Conservation (phyloP, 1,140 invertebrate genomes). For the Capitella teleta region DNA sequence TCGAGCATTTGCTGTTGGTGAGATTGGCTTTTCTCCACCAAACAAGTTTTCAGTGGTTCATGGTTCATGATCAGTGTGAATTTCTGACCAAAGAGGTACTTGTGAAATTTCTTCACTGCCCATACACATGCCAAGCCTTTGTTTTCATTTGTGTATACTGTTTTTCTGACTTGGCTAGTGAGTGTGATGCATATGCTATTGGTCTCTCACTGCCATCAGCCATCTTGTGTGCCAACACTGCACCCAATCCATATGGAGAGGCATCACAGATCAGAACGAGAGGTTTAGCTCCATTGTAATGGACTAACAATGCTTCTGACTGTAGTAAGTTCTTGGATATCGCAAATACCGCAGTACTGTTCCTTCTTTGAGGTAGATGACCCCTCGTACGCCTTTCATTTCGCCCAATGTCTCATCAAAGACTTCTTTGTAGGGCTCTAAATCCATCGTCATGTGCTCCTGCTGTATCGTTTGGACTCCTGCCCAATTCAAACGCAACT, state of each 20-base stretch:
- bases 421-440: too few relatives aligned
- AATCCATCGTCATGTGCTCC: too few relatives aligned
- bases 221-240: slow-evolving; percentile 40
- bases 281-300: not conserved
- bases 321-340: too few relatives aligned
- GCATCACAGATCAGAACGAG: slow-evolving; percentile 42
- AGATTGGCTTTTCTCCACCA: not conserved
- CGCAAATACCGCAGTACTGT: too few relatives aligned
- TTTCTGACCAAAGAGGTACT: not conserved
- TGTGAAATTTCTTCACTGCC: not conserved
- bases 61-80: too few relatives aligned
- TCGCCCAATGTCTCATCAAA: too few relatives aligned
- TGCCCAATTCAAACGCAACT: too few relatives aligned
- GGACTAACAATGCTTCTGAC: too few relatives aligned
- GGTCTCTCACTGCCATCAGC: slow-evolving; percentile 23
- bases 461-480: too few relatives aligned
- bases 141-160: not conserved
- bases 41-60: not conserved
- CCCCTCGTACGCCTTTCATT: too few relatives aligned
- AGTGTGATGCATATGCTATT: slow-evolving; percentile 29
- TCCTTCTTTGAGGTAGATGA: too few relatives aligned
- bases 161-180: not conserved
- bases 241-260: slow-evolving; percentile 42
- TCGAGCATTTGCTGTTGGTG: not conserved
- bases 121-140: not conserved